Evolutionary conservation across 2,797 vertebrate species (phyloP), one percentile per base, ranked within the genome.

Genomic region (Falco rusticolus): DNA sequence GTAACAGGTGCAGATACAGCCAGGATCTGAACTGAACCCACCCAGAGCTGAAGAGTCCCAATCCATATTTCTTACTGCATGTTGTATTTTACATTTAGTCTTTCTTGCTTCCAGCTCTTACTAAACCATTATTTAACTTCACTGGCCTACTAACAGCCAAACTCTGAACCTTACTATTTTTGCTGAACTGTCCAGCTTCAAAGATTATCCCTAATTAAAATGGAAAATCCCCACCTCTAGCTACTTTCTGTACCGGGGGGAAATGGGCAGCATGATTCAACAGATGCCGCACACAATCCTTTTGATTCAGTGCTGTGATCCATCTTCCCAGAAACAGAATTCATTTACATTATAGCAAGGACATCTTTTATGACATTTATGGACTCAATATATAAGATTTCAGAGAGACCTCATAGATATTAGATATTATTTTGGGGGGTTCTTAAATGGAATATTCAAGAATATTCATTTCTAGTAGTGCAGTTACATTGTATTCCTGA

Each of bases 371-470:
- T 56, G 33, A 29, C 24, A 64, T 72, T 79, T 89, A 69, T 33
- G 6, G 54, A 86, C 50, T 34, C 37, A 57, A 41, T 5, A 66
- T 37, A 20, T 74, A 77, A 80, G 11, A 70, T 57, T 78, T 77
- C 60, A 84, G 78, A 77, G 26, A 57, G 41, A 61, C 5, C 12
- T 48, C 60, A n/a, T 5, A 61, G 47, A 81, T 34, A 56, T 6
- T 39, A 60, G 34, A 48, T 53, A 48, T 24, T 65, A 45, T 77
- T 22, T 31, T 76, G 86, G 21, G 68, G 34, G 48, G 45, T 64
- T 84, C 78, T 78, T 37, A 77, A 43, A 76, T 77, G 28, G 65
- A 87, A 48, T 74, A 60, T 74, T 89, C 47, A 77, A 81, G 74
- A 81, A 74, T 65, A 84, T 81, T 48, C 65, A 81, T 87, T 89